Conservation (phyloP, 2,113 vertebrate species). For the Peromyscus leucopus region DNA sequence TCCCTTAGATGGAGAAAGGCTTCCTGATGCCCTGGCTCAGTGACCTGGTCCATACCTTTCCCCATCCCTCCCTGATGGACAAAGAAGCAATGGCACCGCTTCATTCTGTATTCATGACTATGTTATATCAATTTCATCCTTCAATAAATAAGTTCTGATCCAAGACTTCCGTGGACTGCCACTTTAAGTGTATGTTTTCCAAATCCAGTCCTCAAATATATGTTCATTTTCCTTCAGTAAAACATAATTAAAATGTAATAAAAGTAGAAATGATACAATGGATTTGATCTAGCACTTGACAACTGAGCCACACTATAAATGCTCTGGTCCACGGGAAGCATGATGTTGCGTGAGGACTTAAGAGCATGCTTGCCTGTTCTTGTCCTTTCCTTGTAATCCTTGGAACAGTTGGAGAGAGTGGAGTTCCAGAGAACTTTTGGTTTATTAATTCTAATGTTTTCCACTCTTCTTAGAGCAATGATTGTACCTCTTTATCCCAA, state of each 20-base stretch:
- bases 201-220: not conserved
- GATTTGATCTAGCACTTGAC: not conserved
- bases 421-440: not conserved
- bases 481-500: not conserved
- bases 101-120: too few species aligned
- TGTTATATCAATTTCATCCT: too few species aligned
- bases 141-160: too few species aligned
- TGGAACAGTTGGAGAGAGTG: not conserved
- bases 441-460: not conserved
- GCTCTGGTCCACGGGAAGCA: too few species aligned
- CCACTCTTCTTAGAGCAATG: not conserved
- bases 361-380: not conserved
- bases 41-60: too few species aligned
- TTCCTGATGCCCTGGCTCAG: too few species aligned
- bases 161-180: too few species aligned
- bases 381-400: not conserved
- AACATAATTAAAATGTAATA: not conserved
- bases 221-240: slow-evolving; percentile 48
- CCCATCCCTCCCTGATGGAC: too few species aligned
- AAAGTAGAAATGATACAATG: not conserved
- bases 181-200: not conserved
- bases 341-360: not conserved
- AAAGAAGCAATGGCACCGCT: too few species aligned
- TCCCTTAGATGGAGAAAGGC: not conserved
- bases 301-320: not conserved